Conservation (phyloP, 2,113 vertebrate species). For the Lipotes vexillifer region DNA sequence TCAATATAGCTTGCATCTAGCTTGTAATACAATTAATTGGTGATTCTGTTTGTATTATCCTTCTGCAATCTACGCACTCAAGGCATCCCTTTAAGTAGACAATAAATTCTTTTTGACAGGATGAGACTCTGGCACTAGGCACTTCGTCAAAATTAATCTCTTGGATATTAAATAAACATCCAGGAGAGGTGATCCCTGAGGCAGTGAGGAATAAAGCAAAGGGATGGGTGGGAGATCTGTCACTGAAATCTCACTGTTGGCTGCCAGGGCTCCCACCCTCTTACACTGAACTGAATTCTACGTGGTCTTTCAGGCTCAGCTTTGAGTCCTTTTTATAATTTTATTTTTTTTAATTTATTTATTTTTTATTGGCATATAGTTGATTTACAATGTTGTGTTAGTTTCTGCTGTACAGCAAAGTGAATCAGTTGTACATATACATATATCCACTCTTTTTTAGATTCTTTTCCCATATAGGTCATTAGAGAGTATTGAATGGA, state of each 20-base stretch:
- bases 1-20: background rate
- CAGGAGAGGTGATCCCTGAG: background rate
- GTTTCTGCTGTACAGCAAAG: background rate
- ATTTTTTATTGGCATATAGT: background rate
- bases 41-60: background rate
- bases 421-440: no score
- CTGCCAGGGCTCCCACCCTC: background rate
- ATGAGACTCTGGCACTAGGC: background rate
- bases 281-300: background rate
- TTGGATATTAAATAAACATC: conserved; percentile 23
- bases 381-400: background rate
- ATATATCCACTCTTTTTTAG: no score
- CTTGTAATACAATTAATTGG: background rate
- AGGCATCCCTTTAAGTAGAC: background rate
- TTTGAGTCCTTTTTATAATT: background rate
- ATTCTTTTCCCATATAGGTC: background rate
- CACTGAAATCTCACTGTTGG: background rate
- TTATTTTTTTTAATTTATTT: background rate
- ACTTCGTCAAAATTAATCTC: background rate
- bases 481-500: background rate
- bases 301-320: background rate
- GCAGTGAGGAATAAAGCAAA: background rate
- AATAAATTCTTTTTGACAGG: background rate
- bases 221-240: background rate
- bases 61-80: background rate